Conservation (phyloP, 1,140 invertebrate genomes). For the Sarcophaga peregrina region DNA sequence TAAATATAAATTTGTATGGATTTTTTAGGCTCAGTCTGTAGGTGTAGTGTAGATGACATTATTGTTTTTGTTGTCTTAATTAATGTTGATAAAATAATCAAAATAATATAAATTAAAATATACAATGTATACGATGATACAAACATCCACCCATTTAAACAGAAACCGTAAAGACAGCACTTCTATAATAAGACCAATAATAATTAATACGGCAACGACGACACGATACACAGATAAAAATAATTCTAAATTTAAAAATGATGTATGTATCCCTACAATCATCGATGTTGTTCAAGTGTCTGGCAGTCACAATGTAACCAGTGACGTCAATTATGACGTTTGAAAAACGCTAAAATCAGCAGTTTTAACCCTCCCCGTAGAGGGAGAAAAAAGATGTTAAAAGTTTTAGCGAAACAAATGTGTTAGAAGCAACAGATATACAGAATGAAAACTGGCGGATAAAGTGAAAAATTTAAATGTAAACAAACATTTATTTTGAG, state of each 20-base stretch:
- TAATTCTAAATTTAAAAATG: constrained; percentile 33
- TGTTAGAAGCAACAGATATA: too few relatives aligned
- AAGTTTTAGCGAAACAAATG: too few relatives aligned
- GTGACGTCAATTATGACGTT: too few relatives aligned
- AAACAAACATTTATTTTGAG: too few relatives aligned
- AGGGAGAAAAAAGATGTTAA: too few relatives aligned
- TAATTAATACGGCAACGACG: constrained; percentile 31
- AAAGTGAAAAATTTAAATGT: too few relatives aligned
- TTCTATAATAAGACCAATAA: background rate
- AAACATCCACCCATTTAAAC: background rate
- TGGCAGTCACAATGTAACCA: too few relatives aligned
- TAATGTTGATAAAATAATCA: constrained; percentile 27
- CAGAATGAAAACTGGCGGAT: too few relatives aligned
- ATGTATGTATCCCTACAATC: constrained; percentile 19
- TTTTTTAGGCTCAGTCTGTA: background rate
- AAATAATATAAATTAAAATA: background rate
- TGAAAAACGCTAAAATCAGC: too few relatives aligned
- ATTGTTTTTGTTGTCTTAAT: background rate
- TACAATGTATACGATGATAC: background rate
- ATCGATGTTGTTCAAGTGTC: background rate
- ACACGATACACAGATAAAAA: constrained; percentile 34
- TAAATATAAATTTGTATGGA: background rate
- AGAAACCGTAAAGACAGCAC: background rate
- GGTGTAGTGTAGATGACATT: background rate
- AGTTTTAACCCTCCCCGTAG: too few relatives aligned